A percentile compares a stretch with the other conserved stretches of the same genome.
Conservation (phyloP, 2,797 vertebrate genomes). For the Pipistrellus pipistrellus region DNA sequence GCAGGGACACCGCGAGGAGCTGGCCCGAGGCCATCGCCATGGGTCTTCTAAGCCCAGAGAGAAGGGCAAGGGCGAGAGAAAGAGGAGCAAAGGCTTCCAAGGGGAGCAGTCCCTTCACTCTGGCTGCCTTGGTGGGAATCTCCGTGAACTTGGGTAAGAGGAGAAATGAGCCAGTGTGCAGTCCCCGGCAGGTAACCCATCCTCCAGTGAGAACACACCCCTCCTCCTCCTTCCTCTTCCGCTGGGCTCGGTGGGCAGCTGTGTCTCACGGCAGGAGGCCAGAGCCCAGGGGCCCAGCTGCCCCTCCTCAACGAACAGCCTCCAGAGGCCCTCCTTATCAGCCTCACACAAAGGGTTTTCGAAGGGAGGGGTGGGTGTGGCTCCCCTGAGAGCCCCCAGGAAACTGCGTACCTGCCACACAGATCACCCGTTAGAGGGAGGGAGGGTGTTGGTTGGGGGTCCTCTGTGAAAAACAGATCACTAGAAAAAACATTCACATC, state of each 20-base stretch:
- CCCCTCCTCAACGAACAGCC: neutral
- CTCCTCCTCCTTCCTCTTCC: neutral
- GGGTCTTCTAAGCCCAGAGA: neutral
- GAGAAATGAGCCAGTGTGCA: neutral
- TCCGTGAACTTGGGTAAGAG: neutral
- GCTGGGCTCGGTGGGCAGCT: neutral
- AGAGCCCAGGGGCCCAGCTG: neutral
- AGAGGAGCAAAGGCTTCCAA: neutral
- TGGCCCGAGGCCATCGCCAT: neutral
- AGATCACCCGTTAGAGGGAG: neutral
- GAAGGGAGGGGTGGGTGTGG: neutral
- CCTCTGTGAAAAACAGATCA: neutral
- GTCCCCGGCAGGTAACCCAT: neutral
- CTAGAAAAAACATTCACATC: constrained; percentile 58
- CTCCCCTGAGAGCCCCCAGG: neutral
- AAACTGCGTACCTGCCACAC: neutral
- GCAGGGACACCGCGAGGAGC: neutral
- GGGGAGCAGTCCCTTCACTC: neutral
- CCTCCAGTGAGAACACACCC: neutral
- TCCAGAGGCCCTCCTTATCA: neutral
- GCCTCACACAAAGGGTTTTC: neutral
- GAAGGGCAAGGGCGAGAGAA: neutral
- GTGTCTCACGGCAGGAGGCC: neutral
- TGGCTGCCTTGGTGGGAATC: neutral
- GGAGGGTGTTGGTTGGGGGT: neutral